Percentiles rank a stretch among this genome's conserved stretches.
These are phyloP conservation scores for Megaceryle maxima DNA, from an alignment of 2,113 vertebrate species.

Conservation along the genomic window DNA sequence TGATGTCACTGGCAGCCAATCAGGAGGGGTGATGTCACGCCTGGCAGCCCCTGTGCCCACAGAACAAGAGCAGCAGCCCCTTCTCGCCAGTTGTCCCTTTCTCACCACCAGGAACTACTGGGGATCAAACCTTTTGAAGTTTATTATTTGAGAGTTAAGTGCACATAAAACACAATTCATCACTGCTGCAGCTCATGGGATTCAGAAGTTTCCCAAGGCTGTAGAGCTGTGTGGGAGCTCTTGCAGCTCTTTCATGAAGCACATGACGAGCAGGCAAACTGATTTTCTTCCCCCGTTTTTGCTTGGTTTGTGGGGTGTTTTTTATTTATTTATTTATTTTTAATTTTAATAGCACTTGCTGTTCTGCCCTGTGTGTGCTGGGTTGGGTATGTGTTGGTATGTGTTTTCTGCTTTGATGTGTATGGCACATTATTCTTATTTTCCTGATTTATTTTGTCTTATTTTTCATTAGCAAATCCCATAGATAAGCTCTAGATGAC, in stretches of 20 bases:
- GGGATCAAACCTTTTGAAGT: neutral
- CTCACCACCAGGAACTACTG: neutral
- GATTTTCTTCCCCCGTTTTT: neutral
- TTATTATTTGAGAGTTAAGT: neutral
- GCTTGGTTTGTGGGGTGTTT: too few relatives aligned
- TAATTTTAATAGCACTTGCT: neutral
- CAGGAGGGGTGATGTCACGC: slow-evolving; percentile 38
- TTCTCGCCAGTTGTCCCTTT: neutral
- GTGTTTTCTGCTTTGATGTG: neutral
- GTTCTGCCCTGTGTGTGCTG: neutral
- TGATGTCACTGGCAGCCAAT: slow-evolving; percentile 83
- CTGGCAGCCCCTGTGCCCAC: slow-evolving; percentile 19
- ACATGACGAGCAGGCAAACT: neutral
- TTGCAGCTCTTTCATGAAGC: neutral
- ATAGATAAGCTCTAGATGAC: neutral
- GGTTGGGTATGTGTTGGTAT: neutral
- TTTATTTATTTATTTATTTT: too few relatives aligned
- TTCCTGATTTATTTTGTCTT: neutral
- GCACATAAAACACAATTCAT: neutral
- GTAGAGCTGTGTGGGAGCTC: neutral
- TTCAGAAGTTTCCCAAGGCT: neutral
- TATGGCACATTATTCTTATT: neutral
- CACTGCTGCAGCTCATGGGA: neutral
- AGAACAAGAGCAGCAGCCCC: neutral
- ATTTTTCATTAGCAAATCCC: neutral